phyloP scores from a whole-genome alignment of 92 coral and sea anemone genomes.

The Zoanthus sansibaricus region DNA sequence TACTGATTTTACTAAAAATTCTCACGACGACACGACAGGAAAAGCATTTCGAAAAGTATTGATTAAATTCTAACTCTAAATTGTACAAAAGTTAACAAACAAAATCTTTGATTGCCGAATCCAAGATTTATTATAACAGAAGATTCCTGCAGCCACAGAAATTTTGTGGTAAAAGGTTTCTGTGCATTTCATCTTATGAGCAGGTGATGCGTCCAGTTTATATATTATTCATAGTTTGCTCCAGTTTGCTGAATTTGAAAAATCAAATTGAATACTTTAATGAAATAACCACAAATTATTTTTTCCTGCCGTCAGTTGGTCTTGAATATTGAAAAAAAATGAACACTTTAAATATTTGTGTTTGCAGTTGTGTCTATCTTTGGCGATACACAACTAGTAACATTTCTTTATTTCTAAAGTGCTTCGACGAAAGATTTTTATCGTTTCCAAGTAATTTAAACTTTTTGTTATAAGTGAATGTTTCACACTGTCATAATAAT shows the following conservation, averaged over 20 bases:
- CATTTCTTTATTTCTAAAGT: background rate
- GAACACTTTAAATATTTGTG: background rate
- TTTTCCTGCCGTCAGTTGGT: background rate
- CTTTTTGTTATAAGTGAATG: conserved; percentile 16
- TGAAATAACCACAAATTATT: conserved; percentile 27
- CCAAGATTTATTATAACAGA: too few species aligned
- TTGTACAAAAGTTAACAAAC: too few species aligned
- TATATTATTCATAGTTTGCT: conserved; percentile 39
- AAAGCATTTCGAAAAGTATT: too few species aligned
- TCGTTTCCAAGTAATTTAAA: conserved; percentile 23
- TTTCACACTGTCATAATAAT: conserved; percentile 49
- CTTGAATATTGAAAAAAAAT: conserved; percentile 9
- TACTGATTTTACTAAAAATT: background rate
- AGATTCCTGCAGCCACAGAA: background rate
- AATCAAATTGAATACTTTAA: conserved; percentile 37
- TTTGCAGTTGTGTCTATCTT: background rate
- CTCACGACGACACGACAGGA: background rate
- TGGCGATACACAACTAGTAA: background rate
- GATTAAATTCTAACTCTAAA: background rate
- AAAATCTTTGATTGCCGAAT: too few species aligned
- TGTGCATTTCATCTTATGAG: conserved; percentile 29
- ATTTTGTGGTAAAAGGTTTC: background rate
- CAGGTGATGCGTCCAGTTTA: conserved; percentile 13
- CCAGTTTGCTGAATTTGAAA: conserved; percentile 34
- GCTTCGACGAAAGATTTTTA: background rate